Percentiles rank a stretch among this genome's conserved stretches.
These are phyloP conservation scores for Hemicordylus capensis DNA, from an alignment of 2,113 vertebrate species.

Conservation along the genomic window DNA sequence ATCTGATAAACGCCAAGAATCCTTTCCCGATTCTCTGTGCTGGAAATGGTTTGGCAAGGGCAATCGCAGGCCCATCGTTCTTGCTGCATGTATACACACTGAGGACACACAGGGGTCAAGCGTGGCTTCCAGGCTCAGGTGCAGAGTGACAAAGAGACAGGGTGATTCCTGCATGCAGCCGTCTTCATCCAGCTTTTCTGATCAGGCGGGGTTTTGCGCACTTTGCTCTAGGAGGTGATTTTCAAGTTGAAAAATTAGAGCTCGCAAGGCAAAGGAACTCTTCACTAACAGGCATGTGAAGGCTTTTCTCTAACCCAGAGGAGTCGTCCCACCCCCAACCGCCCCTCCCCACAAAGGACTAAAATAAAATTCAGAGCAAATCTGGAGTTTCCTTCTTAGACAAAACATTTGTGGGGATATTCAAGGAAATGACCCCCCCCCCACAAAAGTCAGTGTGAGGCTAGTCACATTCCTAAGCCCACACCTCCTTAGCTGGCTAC, in stretches of 20 bases:
- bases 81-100: too few species aligned
- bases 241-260: background rate
- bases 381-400: background rate
- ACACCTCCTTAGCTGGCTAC: too few species aligned
- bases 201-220: background rate
- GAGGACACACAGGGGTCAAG: background rate
- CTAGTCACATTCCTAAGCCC: too few species aligned
- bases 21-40: too few species aligned
- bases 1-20: too few species aligned
- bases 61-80: background rate
- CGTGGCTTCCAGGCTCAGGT: background rate
- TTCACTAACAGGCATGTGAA: background rate
- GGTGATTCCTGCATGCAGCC: too few species aligned
- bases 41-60: too few species aligned
- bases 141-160: background rate
- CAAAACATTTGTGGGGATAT: background rate
- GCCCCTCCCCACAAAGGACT: too few species aligned
- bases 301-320: too few species aligned
- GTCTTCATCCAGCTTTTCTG: background rate
- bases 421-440: background rate
- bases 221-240: background rate
- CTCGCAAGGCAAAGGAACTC: background rate
- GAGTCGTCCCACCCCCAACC: too few species aligned
- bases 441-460: too few species aligned
- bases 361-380: too few species aligned